Evolutionary conservation across 2,888 invertebrate species (phyloP).

Genomic region (Chaitophorus viminalis): DNA sequence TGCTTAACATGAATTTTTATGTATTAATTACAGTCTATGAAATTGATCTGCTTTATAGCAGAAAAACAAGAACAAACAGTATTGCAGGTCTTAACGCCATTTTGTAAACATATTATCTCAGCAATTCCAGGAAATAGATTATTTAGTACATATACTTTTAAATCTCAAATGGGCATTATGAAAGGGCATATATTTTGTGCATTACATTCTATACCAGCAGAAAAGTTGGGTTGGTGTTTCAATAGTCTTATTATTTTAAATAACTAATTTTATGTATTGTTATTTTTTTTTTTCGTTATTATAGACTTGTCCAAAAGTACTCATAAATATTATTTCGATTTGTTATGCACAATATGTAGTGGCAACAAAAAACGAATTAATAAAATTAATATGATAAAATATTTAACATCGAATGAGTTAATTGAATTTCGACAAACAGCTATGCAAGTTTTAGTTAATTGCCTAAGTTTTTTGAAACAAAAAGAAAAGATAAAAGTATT

Average conservation of each 20-base stretch:
- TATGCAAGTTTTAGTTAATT: slow-evolving; percentile 34
- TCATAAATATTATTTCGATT: slow-evolving; percentile 35
- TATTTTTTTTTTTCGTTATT: slow-evolving; percentile 4
- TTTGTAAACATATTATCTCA: neutral
- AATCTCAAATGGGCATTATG: slow-evolving; percentile 51
- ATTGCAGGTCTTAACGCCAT: slow-evolving; percentile 22
- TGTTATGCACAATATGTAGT: slow-evolving; percentile 3
- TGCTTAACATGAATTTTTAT: neutral
- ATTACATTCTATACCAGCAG: slow-evolving; percentile 1
- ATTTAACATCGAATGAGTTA: slow-evolving; percentile 1
- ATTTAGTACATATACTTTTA: slow-evolving; percentile 39
- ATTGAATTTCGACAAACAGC: slow-evolving; percentile 28
- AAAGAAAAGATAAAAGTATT: neutral
- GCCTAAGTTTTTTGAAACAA: neutral
- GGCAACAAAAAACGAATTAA: neutral
- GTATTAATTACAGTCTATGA: slow-evolving; percentile 35
- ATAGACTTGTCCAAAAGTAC: slow-evolving; percentile 7
- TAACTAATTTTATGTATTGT: neutral
- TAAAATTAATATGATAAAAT: neutral
- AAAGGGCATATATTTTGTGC: slow-evolving; percentile 53
- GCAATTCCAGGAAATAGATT: slow-evolving; percentile 35
- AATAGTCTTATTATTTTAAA: neutral
- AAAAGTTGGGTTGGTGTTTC: slow-evolving; percentile 29
- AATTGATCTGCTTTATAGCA: slow-evolving; percentile 14
- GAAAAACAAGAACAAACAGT: neutral